Base-by-base conservation (phyloP, 2,797 vertebrate species). In the Typhlichthys subterraneus region DNA sequence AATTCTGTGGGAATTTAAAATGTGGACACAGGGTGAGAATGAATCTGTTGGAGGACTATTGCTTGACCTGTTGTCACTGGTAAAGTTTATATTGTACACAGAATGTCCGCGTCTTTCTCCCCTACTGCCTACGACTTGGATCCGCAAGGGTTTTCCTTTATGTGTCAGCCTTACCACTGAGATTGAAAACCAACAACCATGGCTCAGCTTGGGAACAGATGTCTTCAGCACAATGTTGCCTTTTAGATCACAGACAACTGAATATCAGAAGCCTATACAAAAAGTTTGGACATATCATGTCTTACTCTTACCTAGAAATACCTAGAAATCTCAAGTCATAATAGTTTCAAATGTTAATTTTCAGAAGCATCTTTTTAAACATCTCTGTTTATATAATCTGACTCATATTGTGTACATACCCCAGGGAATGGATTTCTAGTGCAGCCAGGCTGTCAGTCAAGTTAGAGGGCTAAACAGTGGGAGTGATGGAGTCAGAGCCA, bases 141-240 rank as follows among this genome's bases (percentile, higher is more conserved):
- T 66, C 54, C 19, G 52, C 2, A 54, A 72, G 50, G 14, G 42
- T 72, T 80, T 70, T 72, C 61, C 78, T 80, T 77, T 63, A 75
- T 67, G 76, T 7, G 75, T 88, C 85, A 85, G 79, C 73, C 66
- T 85, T 87, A 83, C 70, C 79, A 78, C 69, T 75, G 75, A 82
- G 81, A 72, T 75, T 74, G 78, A 75, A 84, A 73, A 78, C 68
- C 72, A 73, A 70, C 79, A 81, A 81, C 63, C 75, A 58, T 31
- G 7, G 72, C 67, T 82, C 75, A 86, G 76, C 75, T 79, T 82
- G 72, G 69, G 76, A 80, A 76, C 85, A 83, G 69, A 82, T 73
- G 62, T 83, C 68, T 54, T 45, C 76, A 74, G 75, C 70, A 84
- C 72, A 83, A 70, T 72, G 76, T 84, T 66, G 45, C 33, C 75